These are phyloP conservation scores for Melanostoma mellinum DNA, from an alignment of 2,888 invertebrate genomes.

Conservation along the genomic window DNA sequence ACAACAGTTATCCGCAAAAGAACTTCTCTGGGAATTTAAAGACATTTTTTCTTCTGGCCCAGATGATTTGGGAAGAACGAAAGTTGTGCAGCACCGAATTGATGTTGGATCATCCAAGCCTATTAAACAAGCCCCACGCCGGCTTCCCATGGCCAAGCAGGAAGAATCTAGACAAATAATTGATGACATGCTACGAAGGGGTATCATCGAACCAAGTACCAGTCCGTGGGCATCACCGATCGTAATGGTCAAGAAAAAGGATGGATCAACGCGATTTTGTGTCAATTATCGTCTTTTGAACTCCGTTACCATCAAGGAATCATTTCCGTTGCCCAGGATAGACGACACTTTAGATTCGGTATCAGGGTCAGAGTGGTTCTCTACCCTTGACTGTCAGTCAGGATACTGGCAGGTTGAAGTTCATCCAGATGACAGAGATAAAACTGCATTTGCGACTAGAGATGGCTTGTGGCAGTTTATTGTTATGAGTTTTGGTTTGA, in stretches of 20 bases:
- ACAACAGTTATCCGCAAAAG: slow-evolving; percentile 20
- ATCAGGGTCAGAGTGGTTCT: slow-evolving; percentile 14
- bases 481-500: background rate
- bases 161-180: slow-evolving; percentile 34
- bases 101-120: slow-evolving; percentile 32
- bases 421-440: slow-evolving; percentile 12
- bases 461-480: slow-evolving; percentile 42
- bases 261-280: slow-evolving; percentile 37
- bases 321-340: slow-evolving; percentile 42
- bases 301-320: slow-evolving; percentile 33
- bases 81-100: slow-evolving; percentile 34
- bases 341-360: slow-evolving; percentile 45
- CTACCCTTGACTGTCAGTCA: slow-evolving; percentile 26
- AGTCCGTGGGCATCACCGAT: slow-evolving; percentile 49
- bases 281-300: slow-evolving; percentile 40
- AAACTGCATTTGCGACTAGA: slow-evolving; percentile 27
- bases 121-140: slow-evolving; percentile 32
- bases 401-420: no score
- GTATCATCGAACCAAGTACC: slow-evolving; percentile 29
- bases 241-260: slow-evolving; percentile 43
- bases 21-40: slow-evolving; percentile 21
- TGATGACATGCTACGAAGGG: slow-evolving; percentile 27
- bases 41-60: slow-evolving; percentile 26
- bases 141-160: slow-evolving; percentile 33
- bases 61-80: slow-evolving; percentile 34